phyloP scores from a whole-genome alignment of 2,888 invertebrate genomes.

The Fissipunctia ypsillon region DNA sequence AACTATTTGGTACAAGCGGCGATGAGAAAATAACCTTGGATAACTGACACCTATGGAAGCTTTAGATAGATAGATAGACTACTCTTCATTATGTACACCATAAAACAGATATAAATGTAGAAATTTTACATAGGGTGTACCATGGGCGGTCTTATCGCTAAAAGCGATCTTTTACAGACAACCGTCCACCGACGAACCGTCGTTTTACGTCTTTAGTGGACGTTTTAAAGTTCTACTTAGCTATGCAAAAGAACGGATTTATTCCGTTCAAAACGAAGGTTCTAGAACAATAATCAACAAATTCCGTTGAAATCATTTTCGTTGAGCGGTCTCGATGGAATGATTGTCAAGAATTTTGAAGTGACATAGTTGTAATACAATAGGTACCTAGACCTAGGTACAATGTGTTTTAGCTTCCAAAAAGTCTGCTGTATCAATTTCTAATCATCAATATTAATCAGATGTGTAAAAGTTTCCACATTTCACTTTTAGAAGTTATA shows the following conservation, averaged over 20 bases:
- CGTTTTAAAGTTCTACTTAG: neutral
- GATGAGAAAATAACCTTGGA: conserved; percentile 19
- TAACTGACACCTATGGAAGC: conserved; percentile 15
- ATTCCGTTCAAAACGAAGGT: conserved; percentile 14
- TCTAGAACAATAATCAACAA: conserved; percentile 48
- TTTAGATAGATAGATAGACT: no score
- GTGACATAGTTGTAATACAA: conserved; percentile 30
- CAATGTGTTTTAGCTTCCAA: neutral
- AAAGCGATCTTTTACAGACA: no score
- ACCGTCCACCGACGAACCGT: no score
- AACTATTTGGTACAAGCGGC: conserved; percentile 39
- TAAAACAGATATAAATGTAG: no score
- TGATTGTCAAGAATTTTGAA: conserved; percentile 34
- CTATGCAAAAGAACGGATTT: conserved; percentile 4
- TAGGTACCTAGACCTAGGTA: no score
- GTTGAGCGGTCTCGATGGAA: conserved; percentile 20
- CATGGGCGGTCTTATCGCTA: no score
- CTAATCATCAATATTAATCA: neutral
- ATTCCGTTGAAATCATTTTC: conserved; percentile 23
- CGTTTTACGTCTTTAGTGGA: no score
- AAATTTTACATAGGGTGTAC: no score
- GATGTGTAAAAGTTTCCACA: neutral
- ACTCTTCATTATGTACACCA: no score
- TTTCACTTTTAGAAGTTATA: neutral
- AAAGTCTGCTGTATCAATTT: neutral